Evolutionary conservation across 2,888 invertebrate species (phyloP).

Genomic region (Trisateles emortualis): DNA sequence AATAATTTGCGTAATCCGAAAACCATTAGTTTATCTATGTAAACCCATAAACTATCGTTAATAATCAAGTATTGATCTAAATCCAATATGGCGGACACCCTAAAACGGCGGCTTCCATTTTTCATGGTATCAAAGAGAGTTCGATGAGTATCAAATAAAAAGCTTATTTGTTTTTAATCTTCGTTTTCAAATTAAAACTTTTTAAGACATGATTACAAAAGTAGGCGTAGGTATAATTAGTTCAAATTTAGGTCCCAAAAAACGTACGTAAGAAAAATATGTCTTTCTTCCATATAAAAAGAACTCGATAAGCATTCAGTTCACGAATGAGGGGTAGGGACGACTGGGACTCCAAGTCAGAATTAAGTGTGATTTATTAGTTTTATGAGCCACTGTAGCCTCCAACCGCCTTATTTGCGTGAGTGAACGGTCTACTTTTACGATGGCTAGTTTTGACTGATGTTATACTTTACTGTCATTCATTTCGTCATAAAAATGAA

Average conservation of each 20-base stretch:
- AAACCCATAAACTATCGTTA: too few species aligned
- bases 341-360: slow-evolving; percentile 66
- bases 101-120: too few species aligned
- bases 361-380: slow-evolving; percentile 82
- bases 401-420: slow-evolving; percentile 67
- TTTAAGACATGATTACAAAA: background rate
- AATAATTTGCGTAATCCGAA: too few species aligned
- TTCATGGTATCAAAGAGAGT: too few species aligned
- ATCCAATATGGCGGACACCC: too few species aligned
- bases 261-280: slow-evolving; percentile 29
- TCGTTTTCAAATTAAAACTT: background rate
- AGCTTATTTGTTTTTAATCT: too few species aligned
- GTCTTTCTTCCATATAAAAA: slow-evolving; percentile 47
- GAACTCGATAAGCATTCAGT: slow-evolving; percentile 70
- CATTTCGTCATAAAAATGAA: slow-evolving; percentile 30
- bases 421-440: slow-evolving; percentile 48
- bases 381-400: slow-evolving; percentile 72
- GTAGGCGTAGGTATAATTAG: slow-evolving; percentile 5
- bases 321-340: slow-evolving; percentile 67
- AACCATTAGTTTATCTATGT: too few species aligned
- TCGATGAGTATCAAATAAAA: too few species aligned
- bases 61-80: too few species aligned
- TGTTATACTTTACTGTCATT: slow-evolving; percentile 31
- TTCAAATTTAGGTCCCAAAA: slow-evolving; percentile 15
- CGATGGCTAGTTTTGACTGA: slow-evolving; percentile 42